phyloP scores from a whole-genome alignment of 2,888 invertebrate species.

The Chydorus sphaericus region DNA sequence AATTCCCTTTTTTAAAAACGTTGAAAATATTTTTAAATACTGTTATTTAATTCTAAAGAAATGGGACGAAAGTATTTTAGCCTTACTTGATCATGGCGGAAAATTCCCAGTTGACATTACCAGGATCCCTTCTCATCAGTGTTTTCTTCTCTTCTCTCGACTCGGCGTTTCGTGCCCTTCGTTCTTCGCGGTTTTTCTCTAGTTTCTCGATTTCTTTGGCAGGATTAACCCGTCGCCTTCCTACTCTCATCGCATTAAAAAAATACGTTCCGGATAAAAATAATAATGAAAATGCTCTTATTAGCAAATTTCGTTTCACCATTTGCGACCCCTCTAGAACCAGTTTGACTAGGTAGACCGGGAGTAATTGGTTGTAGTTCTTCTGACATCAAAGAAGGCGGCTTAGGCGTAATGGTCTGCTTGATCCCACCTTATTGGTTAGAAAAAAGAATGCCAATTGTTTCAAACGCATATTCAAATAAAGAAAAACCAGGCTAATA shows the following conservation, averaged over 20 bases:
- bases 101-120: conserved; percentile 98
- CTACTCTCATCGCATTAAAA: conserved; percentile 17
- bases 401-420: no score
- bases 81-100: conserved; percentile 77
- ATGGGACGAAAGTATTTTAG: conserved; percentile 19
- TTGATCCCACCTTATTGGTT: no score
- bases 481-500: no score
- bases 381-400: no score
- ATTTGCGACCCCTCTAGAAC: no score
- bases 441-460: no score
- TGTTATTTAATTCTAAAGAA: not conserved
- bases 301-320: no score
- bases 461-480: no score
- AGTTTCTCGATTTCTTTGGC: conserved; percentile 91
- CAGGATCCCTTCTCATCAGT: conserved; percentile 83
- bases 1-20: conserved; percentile 50
- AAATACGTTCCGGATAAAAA: conserved; percentile 14
- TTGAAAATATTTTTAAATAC: conserved; percentile 12
- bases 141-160: conserved; percentile 86
- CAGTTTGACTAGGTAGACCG: no score
- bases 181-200: conserved; percentile 89
- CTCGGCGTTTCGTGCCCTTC: conserved; percentile 80
- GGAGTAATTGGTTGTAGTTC: no score
- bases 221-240: conserved; percentile 55
- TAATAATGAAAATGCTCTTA: not conserved